phyloP scores from a whole-genome alignment of 1,140 invertebrate genomes.

The Drosophila azteca region DNA sequence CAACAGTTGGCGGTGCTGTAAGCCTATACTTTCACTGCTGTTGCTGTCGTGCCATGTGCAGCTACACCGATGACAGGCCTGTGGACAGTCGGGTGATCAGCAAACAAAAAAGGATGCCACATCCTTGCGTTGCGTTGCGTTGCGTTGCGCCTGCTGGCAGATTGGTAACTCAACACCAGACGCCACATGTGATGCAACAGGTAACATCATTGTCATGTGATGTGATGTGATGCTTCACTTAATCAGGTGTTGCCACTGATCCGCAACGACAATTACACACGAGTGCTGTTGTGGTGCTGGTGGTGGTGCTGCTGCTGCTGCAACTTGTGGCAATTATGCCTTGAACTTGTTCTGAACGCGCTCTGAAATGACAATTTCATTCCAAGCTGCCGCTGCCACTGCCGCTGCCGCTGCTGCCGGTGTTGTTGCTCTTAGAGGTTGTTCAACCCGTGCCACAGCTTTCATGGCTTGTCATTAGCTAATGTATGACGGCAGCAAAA shows the following conservation, averaged over 20 bases:
- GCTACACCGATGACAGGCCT: constrained; percentile 33
- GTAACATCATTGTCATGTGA: constrained; percentile 17
- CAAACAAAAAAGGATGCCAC: constrained; percentile 59
- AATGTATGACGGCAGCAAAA: constrained; percentile 44
- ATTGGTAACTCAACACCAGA: constrained; percentile 63
- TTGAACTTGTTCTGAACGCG: constrained; percentile 76
- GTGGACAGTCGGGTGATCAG: constrained; percentile 25
- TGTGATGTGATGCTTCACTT: constrained; percentile 72
- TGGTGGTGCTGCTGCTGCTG: constrained; percentile 44
- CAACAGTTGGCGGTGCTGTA: constrained; percentile 50
- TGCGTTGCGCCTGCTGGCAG: no score
- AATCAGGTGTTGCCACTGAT: constrained; percentile 81
- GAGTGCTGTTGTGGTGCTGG: constrained; percentile 43
- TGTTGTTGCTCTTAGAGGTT: constrained; percentile 39
- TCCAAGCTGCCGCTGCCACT: constrained; percentile 43
- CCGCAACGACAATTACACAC: constrained; percentile 77
- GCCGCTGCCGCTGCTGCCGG: background rate
- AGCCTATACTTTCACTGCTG: constrained; percentile 70
- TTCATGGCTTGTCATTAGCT: constrained; percentile 74
- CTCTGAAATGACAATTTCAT: constrained; percentile 80
- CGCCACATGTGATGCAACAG: constrained; percentile 57
- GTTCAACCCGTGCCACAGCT: constrained; percentile 56
- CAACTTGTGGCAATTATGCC: constrained; percentile 72
- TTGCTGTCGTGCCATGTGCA: constrained; percentile 52
- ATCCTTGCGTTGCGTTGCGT: constrained; percentile 36